phyloP scores from a whole-genome alignment of 2,113 vertebrate genomes.

The Nibea albiflora region DNA sequence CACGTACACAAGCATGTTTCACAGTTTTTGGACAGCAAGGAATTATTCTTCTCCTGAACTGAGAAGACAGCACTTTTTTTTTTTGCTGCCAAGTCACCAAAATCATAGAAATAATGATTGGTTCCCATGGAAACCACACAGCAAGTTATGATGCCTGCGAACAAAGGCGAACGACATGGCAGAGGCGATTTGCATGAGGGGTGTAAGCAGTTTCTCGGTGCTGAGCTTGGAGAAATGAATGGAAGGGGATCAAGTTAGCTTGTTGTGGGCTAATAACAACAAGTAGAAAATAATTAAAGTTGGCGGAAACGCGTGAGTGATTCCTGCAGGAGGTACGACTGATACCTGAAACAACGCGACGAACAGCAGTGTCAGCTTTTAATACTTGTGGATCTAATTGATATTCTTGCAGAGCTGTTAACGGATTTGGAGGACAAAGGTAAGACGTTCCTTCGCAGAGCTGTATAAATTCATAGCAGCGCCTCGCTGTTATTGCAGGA shows the following conservation, averaged over 20 bases:
- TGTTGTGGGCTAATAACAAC: slow-evolving; percentile 38
- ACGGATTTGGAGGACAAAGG: slow-evolving; percentile 54
- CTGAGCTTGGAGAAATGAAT: slow-evolving; percentile 25
- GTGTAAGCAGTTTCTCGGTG: slow-evolving; percentile 36
- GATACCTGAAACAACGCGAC: not conserved
- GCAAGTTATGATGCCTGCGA: slow-evolving; percentile 31
- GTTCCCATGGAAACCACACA: slow-evolving; percentile 64
- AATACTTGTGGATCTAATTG: slow-evolving; percentile 40
- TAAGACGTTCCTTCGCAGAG: slow-evolving; percentile 48
- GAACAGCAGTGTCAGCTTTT: slow-evolving; percentile 23
- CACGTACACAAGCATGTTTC: not conserved
- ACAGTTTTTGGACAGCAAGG: slow-evolving; percentile 19
- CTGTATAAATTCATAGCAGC: slow-evolving; percentile 47
- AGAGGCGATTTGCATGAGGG: slow-evolving; percentile 44
- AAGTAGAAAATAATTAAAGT: slow-evolving; percentile 12
- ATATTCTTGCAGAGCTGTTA: slow-evolving; percentile 45
- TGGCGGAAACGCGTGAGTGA: not conserved
- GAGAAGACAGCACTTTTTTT: slow-evolving; percentile 28
- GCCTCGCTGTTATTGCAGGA: slow-evolving; percentile 37
- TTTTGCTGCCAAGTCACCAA: slow-evolving; percentile 56
- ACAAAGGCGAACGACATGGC: slow-evolving; percentile 27
- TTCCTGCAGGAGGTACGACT: not conserved
- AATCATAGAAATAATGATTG: slow-evolving; percentile 63
- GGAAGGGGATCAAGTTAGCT: slow-evolving; percentile 19
- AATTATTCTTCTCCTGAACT: slow-evolving; percentile 36